Evolutionary conservation across 2,888 invertebrate species (phyloP), one percentile per base, ranked within the genome.

Genomic region (Nesidiocoris tenuis): DNA sequence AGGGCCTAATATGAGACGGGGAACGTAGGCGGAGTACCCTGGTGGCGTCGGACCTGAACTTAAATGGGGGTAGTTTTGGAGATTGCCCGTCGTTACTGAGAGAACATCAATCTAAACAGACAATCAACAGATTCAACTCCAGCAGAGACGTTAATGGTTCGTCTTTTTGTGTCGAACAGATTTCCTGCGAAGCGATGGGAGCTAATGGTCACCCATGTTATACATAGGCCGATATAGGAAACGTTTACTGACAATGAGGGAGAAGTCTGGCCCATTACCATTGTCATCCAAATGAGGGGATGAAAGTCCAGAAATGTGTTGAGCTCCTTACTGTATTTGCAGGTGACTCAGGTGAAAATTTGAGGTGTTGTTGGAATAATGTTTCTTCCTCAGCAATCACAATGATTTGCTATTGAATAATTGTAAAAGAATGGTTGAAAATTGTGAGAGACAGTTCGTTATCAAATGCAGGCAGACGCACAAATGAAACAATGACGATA

Each of bases 41-140:
- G n/a, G n/a, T n/a, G n/a, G n/a, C n/a, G n/a, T n/a, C n/a, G n/a
- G n/a, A n/a, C n/a, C 59, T 18, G 7, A 59, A 59, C 59, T 59
- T 67, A 56, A 65, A 67, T 22, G 55, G 67, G 67, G 67, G 67
- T 56, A 55, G 67, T 67, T 67, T 54, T 39, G 17, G n/a, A 57
- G 70, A 70, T 70, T 57, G 59, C 70, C 18, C 22, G 70, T 59
- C 70, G 70, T 70, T 70, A 59, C 57, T 56, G 56, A 65, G 39
- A 5, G 22, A 56, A 67, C 70, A 70, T 70, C 70, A 70, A 70
- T 70, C 70, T 70, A n/a, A 24, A 21, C 24, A 57, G 70, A 70
- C 70, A 70, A 70, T 70, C 70, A 70, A 70, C 70, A 70, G 70
- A 70, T 70, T 70, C 3, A 70, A 70, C 70, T 70, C 70, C 57